These are phyloP conservation scores for Sebastes ruberrimus DNA, from an alignment of 2,797 vertebrate species.

Conservation along the genomic window DNA sequence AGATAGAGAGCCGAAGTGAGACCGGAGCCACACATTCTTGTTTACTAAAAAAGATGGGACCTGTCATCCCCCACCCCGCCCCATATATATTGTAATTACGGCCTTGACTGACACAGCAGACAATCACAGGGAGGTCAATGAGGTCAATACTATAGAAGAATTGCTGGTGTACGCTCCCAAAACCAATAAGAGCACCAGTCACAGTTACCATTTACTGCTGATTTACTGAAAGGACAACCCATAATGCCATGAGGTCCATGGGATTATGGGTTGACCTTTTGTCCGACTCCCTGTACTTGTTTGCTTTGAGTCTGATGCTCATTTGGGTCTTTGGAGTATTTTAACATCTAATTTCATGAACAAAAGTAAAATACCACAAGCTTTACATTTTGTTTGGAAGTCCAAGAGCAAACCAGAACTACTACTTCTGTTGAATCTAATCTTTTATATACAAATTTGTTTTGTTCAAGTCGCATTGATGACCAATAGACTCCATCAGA, in stretches of 20 bases:
- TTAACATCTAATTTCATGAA: not conserved
- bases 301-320: not conserved
- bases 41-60: not conserved
- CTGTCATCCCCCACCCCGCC: no score
- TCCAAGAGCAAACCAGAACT: not conserved
- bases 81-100: no score
- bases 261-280: not conserved
- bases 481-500: not conserved
- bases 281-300: not conserved
- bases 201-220: slow-evolving; percentile 1
- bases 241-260: not conserved
- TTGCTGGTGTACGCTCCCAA: not conserved
- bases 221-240: slow-evolving; percentile 3
- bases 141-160: not conserved
- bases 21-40: not conserved
- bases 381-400: not conserved
- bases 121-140: slow-evolving; percentile 4
- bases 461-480: not conserved
- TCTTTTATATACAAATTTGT: not conserved
- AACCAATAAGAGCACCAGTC: not conserved
- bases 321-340: not conserved
- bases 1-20: not conserved
- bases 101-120: not conserved
- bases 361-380: not conserved
- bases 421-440: not conserved